Conservation (phyloP, 2,797 vertebrate species). For the Amblyraja radiata region DNA sequence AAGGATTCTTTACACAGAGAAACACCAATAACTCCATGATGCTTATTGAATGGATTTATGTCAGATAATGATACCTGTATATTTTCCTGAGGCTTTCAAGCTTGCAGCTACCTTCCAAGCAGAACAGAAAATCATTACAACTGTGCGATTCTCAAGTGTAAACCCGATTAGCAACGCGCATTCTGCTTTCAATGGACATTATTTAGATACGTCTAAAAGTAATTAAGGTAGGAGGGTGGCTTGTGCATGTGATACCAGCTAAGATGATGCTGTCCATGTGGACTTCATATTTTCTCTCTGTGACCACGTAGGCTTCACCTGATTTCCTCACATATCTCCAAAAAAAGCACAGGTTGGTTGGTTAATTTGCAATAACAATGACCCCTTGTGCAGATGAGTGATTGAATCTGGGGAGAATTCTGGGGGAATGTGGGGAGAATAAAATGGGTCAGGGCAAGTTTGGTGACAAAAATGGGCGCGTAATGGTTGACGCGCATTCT, state of each 20-base stretch:
- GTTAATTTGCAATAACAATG: too few species aligned
- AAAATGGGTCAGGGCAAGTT: too few species aligned
- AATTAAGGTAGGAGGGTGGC: background rate
- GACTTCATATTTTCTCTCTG: too few species aligned
- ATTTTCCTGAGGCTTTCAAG: background rate
- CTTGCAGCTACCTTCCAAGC: background rate
- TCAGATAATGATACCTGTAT: background rate
- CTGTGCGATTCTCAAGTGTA: background rate
- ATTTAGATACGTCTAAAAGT: background rate
- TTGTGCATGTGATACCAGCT: background rate
- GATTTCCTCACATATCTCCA: too few species aligned
- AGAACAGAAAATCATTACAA: background rate
- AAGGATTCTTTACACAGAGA: background rate
- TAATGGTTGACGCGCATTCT: too few species aligned
- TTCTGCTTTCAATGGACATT: background rate
- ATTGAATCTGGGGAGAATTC: too few species aligned
- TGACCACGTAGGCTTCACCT: too few species aligned
- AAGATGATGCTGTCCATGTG: too few species aligned
- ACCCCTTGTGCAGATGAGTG: too few species aligned
- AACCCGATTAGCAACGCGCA: background rate
- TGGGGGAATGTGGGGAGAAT: too few species aligned
- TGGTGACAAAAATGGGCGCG: too few species aligned
- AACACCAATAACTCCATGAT: background rate
- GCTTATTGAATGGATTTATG: background rate
- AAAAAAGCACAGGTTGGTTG: too few species aligned